phyloP scores from a whole-genome alignment of 2,888 invertebrate genomes.

The Caenorhabditis zanzibari region DNA sequence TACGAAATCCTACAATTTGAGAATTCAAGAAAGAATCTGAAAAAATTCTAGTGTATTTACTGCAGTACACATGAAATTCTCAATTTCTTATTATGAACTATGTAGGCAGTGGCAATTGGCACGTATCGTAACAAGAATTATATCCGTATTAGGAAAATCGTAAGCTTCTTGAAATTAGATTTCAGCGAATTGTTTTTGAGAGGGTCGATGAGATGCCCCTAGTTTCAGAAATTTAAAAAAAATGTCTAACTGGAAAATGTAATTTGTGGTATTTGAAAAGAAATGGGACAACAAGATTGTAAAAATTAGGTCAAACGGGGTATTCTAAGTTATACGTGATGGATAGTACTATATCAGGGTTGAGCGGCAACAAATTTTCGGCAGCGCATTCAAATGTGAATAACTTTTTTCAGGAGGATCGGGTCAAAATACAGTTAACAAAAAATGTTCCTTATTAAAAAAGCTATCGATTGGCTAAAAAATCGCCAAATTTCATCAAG shows the following conservation, averaged over 20 bases:
- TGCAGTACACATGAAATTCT: too few species aligned
- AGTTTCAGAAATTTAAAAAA: too few species aligned
- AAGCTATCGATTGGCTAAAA: too few species aligned
- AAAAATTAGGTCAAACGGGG: background rate
- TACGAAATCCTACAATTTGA: constrained; percentile 1
- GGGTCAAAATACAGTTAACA: too few species aligned
- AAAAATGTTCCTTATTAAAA: too few species aligned
- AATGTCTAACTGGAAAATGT: background rate
- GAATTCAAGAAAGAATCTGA: background rate
- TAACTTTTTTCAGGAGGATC: too few species aligned
- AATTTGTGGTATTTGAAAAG: background rate
- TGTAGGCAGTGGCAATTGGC: background rate
- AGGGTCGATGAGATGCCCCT: background rate
- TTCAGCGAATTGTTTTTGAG: constrained; percentile 3
- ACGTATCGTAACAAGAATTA: too few species aligned
- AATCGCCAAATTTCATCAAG: too few species aligned
- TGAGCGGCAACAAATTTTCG: background rate
- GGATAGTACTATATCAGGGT: background rate
- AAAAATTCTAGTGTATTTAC: too few species aligned
- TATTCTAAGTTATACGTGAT: background rate
- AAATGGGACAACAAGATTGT: background rate
- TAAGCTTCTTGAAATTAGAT: background rate
- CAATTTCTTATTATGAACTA: background rate
- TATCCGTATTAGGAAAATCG: too few species aligned
- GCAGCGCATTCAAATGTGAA: too few species aligned